Evolutionary conservation across 2,113 vertebrate species (phyloP).

Genomic region (Camelus dromedarius): DNA sequence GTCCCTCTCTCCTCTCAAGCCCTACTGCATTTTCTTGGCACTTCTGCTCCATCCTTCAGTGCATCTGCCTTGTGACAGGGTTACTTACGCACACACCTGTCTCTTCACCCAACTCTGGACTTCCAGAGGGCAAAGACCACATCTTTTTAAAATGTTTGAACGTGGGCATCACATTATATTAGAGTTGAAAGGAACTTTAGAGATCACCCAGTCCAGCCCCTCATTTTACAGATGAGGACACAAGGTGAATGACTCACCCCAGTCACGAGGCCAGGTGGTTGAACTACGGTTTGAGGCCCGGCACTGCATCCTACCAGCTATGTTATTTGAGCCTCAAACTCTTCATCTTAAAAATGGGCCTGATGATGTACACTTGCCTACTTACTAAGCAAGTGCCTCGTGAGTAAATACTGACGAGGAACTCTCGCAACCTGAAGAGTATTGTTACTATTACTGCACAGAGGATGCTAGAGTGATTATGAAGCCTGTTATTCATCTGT

Average conservation of each 20-base stretch:
- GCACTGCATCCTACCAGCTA: not conserved
- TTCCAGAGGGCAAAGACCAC: not conserved
- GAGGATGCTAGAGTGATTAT: not conserved
- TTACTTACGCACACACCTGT: not conserved
- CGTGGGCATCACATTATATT: not conserved
- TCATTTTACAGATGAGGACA: not conserved
- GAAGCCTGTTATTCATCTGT: not conserved
- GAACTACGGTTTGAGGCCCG: not conserved
- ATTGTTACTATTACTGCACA: not conserved
- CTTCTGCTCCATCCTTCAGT: not conserved
- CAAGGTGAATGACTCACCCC: not conserved
- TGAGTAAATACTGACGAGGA: not conserved
- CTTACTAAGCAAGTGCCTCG: not conserved
- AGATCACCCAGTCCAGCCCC: not conserved
- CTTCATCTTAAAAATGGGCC: constrained; percentile 18
- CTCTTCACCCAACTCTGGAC: not conserved
- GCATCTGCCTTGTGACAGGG: not conserved
- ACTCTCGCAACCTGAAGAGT: not conserved
- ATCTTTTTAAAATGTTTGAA: not conserved
- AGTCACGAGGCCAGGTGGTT: not conserved
- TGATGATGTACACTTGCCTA: not conserved
- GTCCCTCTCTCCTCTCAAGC: not conserved
- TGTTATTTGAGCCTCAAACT: not conserved
- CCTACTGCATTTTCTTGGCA: constrained; percentile 18
- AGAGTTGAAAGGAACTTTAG: not conserved